These are phyloP conservation scores for Crioceris asparagi DNA, from an alignment of 2,888 invertebrate genomes.

Conservation along the genomic window DNA sequence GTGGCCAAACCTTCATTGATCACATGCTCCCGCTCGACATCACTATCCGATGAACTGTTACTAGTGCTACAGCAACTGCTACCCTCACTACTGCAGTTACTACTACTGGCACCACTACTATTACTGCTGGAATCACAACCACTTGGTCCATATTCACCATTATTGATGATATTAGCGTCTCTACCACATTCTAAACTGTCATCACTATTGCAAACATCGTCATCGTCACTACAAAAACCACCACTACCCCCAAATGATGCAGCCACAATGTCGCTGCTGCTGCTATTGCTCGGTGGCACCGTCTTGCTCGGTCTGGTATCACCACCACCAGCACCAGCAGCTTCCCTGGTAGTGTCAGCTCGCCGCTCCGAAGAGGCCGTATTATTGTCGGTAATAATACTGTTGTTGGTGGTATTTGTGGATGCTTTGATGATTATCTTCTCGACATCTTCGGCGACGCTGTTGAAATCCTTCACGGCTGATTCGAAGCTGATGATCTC, in stretches of 20 bases:
- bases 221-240: slow-evolving; percentile 17
- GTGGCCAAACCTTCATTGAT: slow-evolving; percentile 34
- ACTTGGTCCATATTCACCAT: no score
- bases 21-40: slow-evolving; percentile 29
- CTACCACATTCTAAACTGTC: no score
- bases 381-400: slow-evolving; percentile 13
- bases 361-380: not conserved
- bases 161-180: no score
- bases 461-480: slow-evolving; percentile 34
- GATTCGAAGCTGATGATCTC: slow-evolving; percentile 32
- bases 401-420: slow-evolving; percentile 15
- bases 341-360: not conserved
- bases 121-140: no score
- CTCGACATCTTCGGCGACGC: slow-evolving; percentile 34
- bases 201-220: slow-evolving; percentile 18
- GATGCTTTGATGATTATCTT: slow-evolving; percentile 26
- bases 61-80: slow-evolving; percentile 2
- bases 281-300: no score
- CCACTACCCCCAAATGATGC: no score
- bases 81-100: slow-evolving; percentile 7
- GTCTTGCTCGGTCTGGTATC: no score
- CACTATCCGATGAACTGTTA: slow-evolving; percentile 22
- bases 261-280: no score
- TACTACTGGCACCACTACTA: slow-evolving; percentile 15
- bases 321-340: not conserved